Conservation (phyloP, 2,888 invertebrate genomes). For the Himalopsyche japonica region DNA sequence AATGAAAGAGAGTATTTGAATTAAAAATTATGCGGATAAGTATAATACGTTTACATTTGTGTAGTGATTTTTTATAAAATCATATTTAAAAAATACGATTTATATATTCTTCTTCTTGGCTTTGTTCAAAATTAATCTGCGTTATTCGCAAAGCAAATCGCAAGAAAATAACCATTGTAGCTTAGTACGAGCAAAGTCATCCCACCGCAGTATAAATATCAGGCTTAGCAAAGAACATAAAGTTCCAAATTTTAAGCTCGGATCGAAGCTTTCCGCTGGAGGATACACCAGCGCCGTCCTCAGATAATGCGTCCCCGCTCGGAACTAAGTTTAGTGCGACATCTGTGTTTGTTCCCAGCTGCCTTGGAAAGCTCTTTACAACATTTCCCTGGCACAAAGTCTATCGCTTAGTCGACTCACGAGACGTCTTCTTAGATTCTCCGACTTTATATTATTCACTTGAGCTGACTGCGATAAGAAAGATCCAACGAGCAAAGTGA, state of each 20-base stretch:
- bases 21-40: too few species aligned
- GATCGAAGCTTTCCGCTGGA: slow-evolving; percentile 12
- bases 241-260: slow-evolving; percentile 25
- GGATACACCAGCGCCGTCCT: neutral
- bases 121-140: neutral
- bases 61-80: too few species aligned
- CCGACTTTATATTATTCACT: neutral
- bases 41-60: too few species aligned
- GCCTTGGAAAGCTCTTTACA: slow-evolving; percentile 28
- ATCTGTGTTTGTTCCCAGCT: slow-evolving; percentile 39
- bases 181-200: neutral
- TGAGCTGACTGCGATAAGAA: neutral
- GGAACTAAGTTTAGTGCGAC: slow-evolving; percentile 34
- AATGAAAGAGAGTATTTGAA: too few species aligned
- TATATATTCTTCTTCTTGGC: neutral
- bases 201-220: slow-evolving; percentile 10
- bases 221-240: slow-evolving; percentile 24
- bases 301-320: slow-evolving; percentile 24
- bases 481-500: neutral
- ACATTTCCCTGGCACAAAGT: slow-evolving; percentile 10
- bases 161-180: neutral
- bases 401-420: slow-evolving; percentile 12
- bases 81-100: too few species aligned
- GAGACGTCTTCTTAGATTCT: neutral
- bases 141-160: neutral